phyloP scores from a whole-genome alignment of 2,888 invertebrate genomes.

The Cryptocephalus moraei region DNA sequence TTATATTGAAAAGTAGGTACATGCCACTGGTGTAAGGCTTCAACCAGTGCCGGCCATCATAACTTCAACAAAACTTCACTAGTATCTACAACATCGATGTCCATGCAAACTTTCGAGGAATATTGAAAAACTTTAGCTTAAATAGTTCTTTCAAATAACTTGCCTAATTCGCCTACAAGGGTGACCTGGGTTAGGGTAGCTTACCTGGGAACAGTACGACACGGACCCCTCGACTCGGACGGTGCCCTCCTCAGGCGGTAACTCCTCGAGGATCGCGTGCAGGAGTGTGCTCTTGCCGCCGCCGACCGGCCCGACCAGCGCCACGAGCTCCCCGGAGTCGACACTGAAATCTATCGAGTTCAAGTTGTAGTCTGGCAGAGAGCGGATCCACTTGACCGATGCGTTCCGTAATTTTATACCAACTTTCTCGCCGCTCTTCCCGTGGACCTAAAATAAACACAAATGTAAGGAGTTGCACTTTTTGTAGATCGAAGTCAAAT shows the following conservation, averaged over 20 bases:
- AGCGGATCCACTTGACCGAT: constrained; percentile 52
- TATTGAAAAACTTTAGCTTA: too few species aligned
- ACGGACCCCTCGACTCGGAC: constrained; percentile 58
- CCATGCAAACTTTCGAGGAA: too few species aligned
- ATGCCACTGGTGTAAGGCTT: too few species aligned
- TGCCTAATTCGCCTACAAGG: constrained; percentile 72
- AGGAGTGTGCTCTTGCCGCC: constrained; percentile 48
- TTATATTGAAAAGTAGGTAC: too few species aligned
- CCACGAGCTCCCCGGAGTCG: constrained; percentile 45
- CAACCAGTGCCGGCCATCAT: too few species aligned
- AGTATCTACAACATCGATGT: too few species aligned
- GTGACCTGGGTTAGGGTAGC: constrained; percentile 52
- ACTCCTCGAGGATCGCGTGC: constrained; percentile 54
- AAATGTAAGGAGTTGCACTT: too few species aligned
- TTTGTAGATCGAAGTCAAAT: too few species aligned
- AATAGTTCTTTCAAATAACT: too few species aligned
- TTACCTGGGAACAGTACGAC: constrained; percentile 65
- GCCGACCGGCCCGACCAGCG: constrained; percentile 53
- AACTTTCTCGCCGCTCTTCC: too few species aligned
- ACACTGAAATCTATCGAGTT: constrained; percentile 53
- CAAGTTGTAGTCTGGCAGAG: constrained; percentile 32
- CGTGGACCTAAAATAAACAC: too few species aligned
- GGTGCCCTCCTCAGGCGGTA: constrained; percentile 52
- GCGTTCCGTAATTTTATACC: constrained; percentile 34
- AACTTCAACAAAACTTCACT: too few species aligned